Evolutionary conservation across 2,888 invertebrate species (phyloP), one percentile per base, ranked within the genome.

Genomic region (Xylota segnis): DNA sequence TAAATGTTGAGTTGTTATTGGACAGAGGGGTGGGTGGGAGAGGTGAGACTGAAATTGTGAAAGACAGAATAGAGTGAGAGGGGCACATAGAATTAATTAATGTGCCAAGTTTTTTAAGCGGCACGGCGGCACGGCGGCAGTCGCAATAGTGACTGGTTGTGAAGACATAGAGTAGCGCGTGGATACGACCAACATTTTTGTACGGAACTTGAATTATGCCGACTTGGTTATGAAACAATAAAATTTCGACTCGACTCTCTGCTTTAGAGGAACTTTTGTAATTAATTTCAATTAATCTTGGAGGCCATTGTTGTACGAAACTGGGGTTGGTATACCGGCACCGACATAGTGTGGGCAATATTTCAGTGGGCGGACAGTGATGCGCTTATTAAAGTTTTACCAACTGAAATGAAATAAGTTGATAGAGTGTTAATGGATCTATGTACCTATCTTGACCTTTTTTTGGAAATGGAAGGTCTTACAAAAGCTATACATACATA

Each of bases 81-180:
- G 59, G 59, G 58, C 71, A 65, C 47, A 47, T 61, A 65, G 65
- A 84, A 86, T 86, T 86, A 86, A 86, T 86, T 86, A 86, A 76
- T 86, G 84, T 81, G 84, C 76, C 81, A 86, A 79, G 79, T 84
- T 84, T 75, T 63, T 59, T 59, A 76, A 79, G 59, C 68, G 18
- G 37, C 70, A 58, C 37, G 1, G 37, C 9, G 34, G 34, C 34
- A 34, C 3, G 7, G 14, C 27, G 45, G 47, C 76, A 56, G 47
- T 37, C 12, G 52, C 61, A 18, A 70, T 71, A 59, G 37, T 50
- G 63, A 76, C 79, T 71, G 71, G 59, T 74, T 65, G 71, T 34
- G 61, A 37, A 72, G 56, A 72, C 16, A 61, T 61, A 71, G n/a
- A n/a, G 23, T 23, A 23, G 56, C 77, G 43, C 83, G 68, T 83